phyloP scores from a whole-genome alignment of 2,797 vertebrate genomes.

The Microtus obscurus region DNA sequence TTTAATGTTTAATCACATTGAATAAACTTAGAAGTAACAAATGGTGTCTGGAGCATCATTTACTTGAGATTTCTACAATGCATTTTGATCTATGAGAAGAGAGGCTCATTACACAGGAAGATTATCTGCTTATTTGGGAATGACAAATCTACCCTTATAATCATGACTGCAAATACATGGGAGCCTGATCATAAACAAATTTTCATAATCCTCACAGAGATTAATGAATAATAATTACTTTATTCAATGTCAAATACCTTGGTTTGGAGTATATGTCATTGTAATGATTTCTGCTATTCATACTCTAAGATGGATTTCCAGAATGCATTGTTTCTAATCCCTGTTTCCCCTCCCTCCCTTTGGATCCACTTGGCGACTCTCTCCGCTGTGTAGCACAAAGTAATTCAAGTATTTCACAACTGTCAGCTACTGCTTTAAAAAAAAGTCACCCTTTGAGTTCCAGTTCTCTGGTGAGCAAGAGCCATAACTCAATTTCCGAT shows the following conservation, averaged over 20 bases:
- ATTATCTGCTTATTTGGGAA: slow-evolving; percentile 70
- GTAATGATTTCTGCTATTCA: slow-evolving; percentile 68
- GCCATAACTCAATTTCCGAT: slow-evolving; percentile 64
- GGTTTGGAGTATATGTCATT: slow-evolving; percentile 53
- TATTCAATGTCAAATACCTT: slow-evolving; percentile 69
- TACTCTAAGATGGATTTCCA: slow-evolving; percentile 67
- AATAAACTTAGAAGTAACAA: slow-evolving; percentile 63
- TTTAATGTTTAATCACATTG: slow-evolving; percentile 44
- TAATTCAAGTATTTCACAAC: slow-evolving; percentile 68
- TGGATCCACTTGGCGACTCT: background rate
- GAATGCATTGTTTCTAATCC: slow-evolving; percentile 53
- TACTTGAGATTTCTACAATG: slow-evolving; percentile 70
- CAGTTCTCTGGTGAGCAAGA: slow-evolving; percentile 7
- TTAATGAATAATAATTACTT: slow-evolving; percentile 80
- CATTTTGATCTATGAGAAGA: slow-evolving; percentile 71
- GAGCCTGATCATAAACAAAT: slow-evolving; percentile 63
- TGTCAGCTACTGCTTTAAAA: slow-evolving; percentile 58
- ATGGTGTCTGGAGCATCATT: slow-evolving; percentile 60
- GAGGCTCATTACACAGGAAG: slow-evolving; percentile 76
- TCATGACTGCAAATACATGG: slow-evolving; percentile 63
- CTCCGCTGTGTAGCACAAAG: slow-evolving; percentile 55
- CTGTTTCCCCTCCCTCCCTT: background rate
- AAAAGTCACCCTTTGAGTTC: slow-evolving; percentile 28
- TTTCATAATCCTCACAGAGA: slow-evolving; percentile 66
- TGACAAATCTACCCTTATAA: slow-evolving; percentile 72